Evolutionary conservation across 2,113 vertebrate genomes (phyloP).

Genomic region (Cyphomyrus plagiostoma): DNA sequence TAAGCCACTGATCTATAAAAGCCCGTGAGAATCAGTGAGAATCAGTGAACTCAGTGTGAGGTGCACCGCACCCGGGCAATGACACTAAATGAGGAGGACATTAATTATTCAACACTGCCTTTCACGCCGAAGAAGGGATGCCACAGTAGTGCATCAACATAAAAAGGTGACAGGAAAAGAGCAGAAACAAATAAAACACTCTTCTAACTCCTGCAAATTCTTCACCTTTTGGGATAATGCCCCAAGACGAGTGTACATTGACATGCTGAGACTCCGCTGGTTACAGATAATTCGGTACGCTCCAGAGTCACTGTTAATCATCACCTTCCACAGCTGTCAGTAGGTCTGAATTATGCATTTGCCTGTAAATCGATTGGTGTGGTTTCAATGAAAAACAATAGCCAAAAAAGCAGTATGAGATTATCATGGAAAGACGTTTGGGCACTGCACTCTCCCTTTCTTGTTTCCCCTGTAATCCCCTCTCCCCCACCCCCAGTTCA

Average conservation of each 20-base stretch:
- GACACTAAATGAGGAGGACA: background rate
- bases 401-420: background rate
- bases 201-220: background rate
- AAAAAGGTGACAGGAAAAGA: background rate
- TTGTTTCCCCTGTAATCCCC: background rate
- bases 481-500: background rate
- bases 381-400: background rate
- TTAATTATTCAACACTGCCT: background rate
- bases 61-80: background rate
- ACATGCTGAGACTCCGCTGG: background rate
- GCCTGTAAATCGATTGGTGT: background rate
- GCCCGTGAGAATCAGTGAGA: background rate
- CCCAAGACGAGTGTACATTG: background rate
- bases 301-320: background rate
- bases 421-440: background rate
- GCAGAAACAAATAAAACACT: background rate
- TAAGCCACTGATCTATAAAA: conserved; percentile 1
- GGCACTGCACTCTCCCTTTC: background rate
- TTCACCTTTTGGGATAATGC: background rate
- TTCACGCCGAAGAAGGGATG: background rate
- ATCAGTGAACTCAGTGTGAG: background rate
- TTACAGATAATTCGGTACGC: background rate
- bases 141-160: background rate
- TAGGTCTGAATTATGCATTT: background rate
- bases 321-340: background rate